Evolutionary conservation across 1,140 invertebrate genomes (phyloP), one percentile per base, ranked within the genome.

Genomic region (Tetragnatha versicolor): DNA sequence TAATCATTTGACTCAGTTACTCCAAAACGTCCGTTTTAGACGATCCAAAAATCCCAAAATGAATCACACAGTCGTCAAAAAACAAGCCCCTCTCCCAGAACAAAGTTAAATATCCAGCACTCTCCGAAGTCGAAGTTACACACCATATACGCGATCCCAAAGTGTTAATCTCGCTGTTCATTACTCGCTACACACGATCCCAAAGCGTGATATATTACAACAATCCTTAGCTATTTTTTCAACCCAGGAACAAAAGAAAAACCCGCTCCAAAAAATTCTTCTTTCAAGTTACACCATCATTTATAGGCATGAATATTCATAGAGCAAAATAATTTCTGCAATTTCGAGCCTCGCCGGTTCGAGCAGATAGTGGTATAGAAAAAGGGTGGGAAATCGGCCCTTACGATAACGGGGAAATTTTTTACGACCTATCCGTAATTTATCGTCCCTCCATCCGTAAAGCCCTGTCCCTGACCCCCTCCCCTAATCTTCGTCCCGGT

Each of bases 391-490:
- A 75, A 58, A 49, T 35, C 55, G 42, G 20, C 72, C 45, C 73
- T 77, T 66, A 65, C 73, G 73, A 55, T 77, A 77, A 65, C 73
- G 72, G 72, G 33, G 45, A 39, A 77, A 42, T 77, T 77, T 77
- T 77, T 77, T 77, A 77, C 47, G 73, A 77, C 73, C 61, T 77
- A 65, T 77, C 60, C 61, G 73, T 77, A 77, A 77, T 77, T 77
- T 77, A 77, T 77, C 73, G 73, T 77, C 47, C 73, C 66, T 77
- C 61, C 73, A 77, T 77, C 73, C 73, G 73, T 77, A 77, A 77
- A 77, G 73, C 58, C 53, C 51, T 58, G 72, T 51, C 72, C 58
- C 9, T 63, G 55, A 55, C 70, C 70, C 69, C 72, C 72, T 66
- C 70, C 33, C 53, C 55, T 55, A 58, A 75, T 75, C 73, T 66